Conservation (phyloP, 2,888 invertebrate species). For the Phengaris alcon region DNA sequence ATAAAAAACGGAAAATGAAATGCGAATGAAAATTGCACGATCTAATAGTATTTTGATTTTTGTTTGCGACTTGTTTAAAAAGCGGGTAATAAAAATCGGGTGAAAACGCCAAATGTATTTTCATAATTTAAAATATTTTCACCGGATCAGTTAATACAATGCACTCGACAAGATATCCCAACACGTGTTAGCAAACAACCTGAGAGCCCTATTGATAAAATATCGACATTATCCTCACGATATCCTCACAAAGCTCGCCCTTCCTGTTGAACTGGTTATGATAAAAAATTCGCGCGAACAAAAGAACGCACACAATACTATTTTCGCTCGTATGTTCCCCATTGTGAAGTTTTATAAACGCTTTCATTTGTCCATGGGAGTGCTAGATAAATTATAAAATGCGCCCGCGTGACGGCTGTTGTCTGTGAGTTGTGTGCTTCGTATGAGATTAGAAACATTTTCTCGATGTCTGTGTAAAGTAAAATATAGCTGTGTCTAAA, state of each 20-base stretch:
- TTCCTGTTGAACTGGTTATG: background rate
- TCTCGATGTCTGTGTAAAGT: background rate
- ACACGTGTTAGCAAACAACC: background rate
- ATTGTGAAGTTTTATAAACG: constrained; percentile 8
- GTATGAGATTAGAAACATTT: background rate
- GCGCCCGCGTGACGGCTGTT: background rate
- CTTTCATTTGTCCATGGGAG: background rate
- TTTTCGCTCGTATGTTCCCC: background rate
- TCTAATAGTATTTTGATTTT: too few species aligned
- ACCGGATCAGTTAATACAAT: too few species aligned
- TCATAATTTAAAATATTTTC: too few species aligned
- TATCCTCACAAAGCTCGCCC: background rate
- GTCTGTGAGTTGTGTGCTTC: background rate
- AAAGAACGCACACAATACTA: background rate
- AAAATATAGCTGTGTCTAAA: background rate
- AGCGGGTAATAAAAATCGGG: too few species aligned
- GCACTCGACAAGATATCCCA: too few species aligned
- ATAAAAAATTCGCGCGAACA: background rate
- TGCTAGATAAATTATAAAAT: background rate
- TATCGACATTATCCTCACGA: background rate
- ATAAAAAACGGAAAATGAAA: too few species aligned
- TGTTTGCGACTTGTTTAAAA: too few species aligned
- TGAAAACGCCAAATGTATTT: too few species aligned
- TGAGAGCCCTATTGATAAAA: background rate
- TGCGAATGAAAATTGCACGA: too few species aligned